Percentiles rank a stretch among this genome's conserved stretches.
These are phyloP conservation scores for Buceros bicornis DNA, from an alignment of 2,797 vertebrate genomes.

Conservation along the genomic window DNA sequence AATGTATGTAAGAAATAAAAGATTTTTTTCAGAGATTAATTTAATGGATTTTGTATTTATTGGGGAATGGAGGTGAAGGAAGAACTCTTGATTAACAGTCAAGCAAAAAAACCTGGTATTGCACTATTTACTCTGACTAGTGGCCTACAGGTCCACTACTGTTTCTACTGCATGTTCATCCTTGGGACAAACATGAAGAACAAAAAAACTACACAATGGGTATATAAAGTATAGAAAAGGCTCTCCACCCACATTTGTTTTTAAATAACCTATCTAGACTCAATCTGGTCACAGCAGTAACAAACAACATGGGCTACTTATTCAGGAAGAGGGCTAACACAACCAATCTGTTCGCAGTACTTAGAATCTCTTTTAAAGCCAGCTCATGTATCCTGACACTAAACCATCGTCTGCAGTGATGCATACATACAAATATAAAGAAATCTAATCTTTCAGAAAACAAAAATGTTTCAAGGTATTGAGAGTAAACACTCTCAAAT, in stretches of 20 bases:
- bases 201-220: not conserved
- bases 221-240: not conserved
- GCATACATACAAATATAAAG: not conserved
- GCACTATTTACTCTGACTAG: not conserved
- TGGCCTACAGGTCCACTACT: not conserved
- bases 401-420: not conserved
- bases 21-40: not conserved
- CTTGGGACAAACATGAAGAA: not conserved
- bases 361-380: not conserved
- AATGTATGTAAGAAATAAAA: not conserved
- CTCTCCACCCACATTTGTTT: not conserved
- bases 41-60: not conserved
- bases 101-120: not conserved
- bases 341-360: not conserved
- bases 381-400: not conserved
- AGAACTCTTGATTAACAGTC: not conserved
- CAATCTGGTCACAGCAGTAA: not conserved
- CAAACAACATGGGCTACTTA: not conserved
- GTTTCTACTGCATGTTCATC: not conserved
- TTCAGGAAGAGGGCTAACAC: not conserved
- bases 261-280: not conserved
- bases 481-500: not conserved
- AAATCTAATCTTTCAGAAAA: not conserved
- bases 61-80: not conserved
- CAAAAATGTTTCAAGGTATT: not conserved